Base-by-base conservation (phyloP, 1,140 invertebrate species). In the Cherax quadricarinatus region DNA sequence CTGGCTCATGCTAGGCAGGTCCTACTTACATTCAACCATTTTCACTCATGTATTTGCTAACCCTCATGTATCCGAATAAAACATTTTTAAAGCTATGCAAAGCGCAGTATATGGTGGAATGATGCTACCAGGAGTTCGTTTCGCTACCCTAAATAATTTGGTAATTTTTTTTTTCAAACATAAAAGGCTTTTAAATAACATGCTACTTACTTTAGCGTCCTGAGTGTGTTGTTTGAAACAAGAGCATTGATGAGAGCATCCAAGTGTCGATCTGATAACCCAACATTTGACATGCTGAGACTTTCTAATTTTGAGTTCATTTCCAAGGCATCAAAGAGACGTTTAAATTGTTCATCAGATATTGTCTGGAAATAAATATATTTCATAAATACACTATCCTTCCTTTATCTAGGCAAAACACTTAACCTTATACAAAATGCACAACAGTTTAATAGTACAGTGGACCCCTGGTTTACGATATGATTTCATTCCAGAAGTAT, bases 331-430 rank as follows among this genome's bases (percentile, higher is more conserved):
- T 98, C 97, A 95, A 99, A 98, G 86, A 99, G 95, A 94, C 97
- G 97, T 92, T 97, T 96, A 95, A 99, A 98, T 95, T 98, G 98
- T 95, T 99, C 98, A 94, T 99, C 97, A 83, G 98, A 99, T 95
- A 99, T 98, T 96, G 98, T 98, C 98, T 99, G 95, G 0, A 97
- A 96, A 85, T 94, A 94, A 93, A 92, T 93, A 89, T 84, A 75
- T n/a, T 79, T 18, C 62, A 21, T 66, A 66, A 66, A 18, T 18
- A 66, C 14, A 66, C 12, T 21, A 18, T 66, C 62, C 30, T 66
- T 66, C 14, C 2, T 66, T 21, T 16, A 16, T 66, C 21, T 5
- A 66, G 12, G 62, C 18, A 66, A 66, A 66, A 18, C 62, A 7
- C 53, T 57, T 57, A 57, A 57, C 30, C 30, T 41, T 41, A 41